Conservation (phyloP, 2,113 vertebrate species). For the Cololabis saira region DNA sequence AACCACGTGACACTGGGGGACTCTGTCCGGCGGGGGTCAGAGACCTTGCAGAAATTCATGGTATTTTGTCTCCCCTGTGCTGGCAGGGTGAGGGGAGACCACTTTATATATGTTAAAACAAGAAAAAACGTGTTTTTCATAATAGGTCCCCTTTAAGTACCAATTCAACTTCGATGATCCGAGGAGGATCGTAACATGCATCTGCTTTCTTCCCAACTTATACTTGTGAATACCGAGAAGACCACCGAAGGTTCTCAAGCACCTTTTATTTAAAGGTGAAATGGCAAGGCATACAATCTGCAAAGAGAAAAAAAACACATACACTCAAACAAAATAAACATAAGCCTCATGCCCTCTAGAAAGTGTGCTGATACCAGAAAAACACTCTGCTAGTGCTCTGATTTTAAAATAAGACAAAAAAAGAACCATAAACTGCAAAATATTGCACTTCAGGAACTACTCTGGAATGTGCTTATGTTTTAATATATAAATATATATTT, state of each 20-base stretch:
- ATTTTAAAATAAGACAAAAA: constrained; percentile 36
- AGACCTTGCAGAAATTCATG: no score
- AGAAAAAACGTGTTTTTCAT: no score
- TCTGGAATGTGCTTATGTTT: constrained; percentile 68
- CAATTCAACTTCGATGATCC: no score
- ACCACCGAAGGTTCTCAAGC: constrained; percentile 44
- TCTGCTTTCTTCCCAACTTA: no score
- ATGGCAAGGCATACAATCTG: constrained; percentile 81
- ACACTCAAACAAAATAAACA: constrained; percentile 79
- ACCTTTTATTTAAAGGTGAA: constrained; percentile 91
- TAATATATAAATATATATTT: constrained; percentile 66
- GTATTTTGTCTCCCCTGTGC: no score
- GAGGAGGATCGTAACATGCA: no score
- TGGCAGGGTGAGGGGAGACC: no score
- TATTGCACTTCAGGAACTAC: constrained; percentile 81
- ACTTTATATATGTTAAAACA: no score
- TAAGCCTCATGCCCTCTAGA: constrained; percentile 74
- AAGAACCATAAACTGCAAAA: constrained; percentile 78
- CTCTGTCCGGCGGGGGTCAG: no score
- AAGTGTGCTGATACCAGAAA: constrained; percentile 74
- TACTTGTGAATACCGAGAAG: constrained; percentile 12
- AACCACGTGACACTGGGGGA: no score
- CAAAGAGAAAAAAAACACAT: constrained; percentile 81
- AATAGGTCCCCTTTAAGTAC: no score
- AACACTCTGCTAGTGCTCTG: constrained; percentile 76